These are phyloP conservation scores for Pseudomyrmex gracilis DNA, from an alignment of 1,140 invertebrate species.

Conservation along the genomic window DNA sequence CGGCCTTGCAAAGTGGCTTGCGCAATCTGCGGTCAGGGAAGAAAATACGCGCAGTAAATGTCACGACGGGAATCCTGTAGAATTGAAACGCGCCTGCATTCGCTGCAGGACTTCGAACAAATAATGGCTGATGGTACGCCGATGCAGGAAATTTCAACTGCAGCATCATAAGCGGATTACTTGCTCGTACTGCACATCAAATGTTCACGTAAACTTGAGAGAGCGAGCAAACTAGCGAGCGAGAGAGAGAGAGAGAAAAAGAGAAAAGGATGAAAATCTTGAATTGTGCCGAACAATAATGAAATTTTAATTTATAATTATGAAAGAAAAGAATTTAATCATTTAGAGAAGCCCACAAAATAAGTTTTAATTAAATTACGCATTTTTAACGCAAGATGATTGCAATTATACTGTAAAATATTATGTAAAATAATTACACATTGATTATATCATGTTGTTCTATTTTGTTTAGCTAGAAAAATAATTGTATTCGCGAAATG, in stretches of 20 bases:
- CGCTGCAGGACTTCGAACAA: constrained; percentile 36
- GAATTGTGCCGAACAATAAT: not conserved
- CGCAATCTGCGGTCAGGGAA: constrained; percentile 58
- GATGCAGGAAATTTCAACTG: constrained; percentile 41
- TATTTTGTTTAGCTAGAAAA: too few species aligned
- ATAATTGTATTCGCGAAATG: not conserved
- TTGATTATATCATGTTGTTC: constrained; percentile 1
- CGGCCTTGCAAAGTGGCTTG: constrained; percentile 34
- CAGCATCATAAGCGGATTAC: constrained; percentile 53
- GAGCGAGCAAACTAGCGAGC: too few species aligned
- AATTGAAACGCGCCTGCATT: constrained; percentile 56
- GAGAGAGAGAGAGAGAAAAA: too few species aligned
- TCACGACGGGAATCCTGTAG: constrained; percentile 42
- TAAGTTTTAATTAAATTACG: too few species aligned
- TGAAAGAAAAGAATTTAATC: not conserved
- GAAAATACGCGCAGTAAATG: constrained; percentile 68
- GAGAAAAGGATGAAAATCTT: not conserved
- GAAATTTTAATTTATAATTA: not conserved
- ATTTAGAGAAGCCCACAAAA: too few species aligned
- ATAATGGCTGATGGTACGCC: constrained; percentile 48
- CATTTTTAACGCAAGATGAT: too few species aligned
- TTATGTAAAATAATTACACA: not conserved
- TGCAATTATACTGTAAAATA: not conserved
- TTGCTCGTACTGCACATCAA: not conserved
- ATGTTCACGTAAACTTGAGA: constrained; percentile 12